These are phyloP conservation scores for Pollenia labialis DNA, from an alignment of 2,888 invertebrate species.

Conservation along the genomic window DNA sequence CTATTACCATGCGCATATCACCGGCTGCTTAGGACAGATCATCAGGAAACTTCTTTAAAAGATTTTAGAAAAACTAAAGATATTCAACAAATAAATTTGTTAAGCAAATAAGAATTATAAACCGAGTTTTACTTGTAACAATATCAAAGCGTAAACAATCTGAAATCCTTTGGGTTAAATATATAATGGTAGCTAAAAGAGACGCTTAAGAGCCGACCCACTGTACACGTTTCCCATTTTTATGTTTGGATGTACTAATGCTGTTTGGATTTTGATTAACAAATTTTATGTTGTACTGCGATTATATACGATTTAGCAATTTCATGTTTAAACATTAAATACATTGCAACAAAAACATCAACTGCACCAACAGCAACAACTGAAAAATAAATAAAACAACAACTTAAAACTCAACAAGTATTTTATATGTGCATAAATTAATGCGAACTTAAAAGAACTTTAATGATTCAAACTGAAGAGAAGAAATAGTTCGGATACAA, in stretches of 20 bases:
- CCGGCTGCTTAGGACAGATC: too few relatives aligned
- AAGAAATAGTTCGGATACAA: conserved; percentile 29
- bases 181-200: background rate
- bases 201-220: background rate
- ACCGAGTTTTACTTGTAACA: too few relatives aligned
- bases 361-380: background rate
- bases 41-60: too few relatives aligned
- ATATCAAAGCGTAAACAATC: too few relatives aligned
- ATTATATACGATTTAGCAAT: conserved; percentile 33
- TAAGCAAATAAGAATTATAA: too few relatives aligned
- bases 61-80: too few relatives aligned
- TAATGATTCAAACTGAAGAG: conserved; percentile 45
- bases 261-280: conserved; percentile 21
- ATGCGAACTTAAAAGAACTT: conserved; percentile 60
- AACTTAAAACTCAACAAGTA: conserved; percentile 64
- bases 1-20: too few relatives aligned
- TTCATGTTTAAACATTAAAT: conserved; percentile 52
- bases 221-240: conserved; percentile 8
- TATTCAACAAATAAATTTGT: too few relatives aligned
- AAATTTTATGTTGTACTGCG: conserved; percentile 36
- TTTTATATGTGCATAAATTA: conserved; percentile 71
- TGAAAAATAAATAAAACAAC: conserved; percentile 39
- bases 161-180: too few relatives aligned
- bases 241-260: background rate
- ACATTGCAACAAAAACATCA: background rate